Evolutionary conservation across 2,797 vertebrate species (phyloP).

Genomic region (Crocidura indochinensis): DNA sequence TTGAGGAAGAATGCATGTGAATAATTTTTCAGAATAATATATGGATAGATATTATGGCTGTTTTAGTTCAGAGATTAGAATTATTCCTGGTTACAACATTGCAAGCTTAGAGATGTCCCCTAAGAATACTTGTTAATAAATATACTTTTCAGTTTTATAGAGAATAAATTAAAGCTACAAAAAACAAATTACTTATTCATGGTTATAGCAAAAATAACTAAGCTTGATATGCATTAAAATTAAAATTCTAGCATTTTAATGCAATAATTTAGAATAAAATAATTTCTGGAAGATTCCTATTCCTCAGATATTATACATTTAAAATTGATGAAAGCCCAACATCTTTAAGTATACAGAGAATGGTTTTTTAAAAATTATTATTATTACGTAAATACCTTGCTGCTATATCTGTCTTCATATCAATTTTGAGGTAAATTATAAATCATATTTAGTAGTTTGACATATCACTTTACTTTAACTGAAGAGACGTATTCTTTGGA

Average conservation of each 20-base stretch:
- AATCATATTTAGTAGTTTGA: not conserved
- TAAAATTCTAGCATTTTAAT: not conserved
- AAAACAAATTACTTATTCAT: not conserved
- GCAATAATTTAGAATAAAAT: not conserved
- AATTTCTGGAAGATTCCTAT: not conserved
- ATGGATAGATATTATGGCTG: constrained; percentile 35
- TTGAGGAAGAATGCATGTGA: constrained; percentile 58
- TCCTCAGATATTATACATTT: not conserved
- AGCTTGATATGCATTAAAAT: not conserved
- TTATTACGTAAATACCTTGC: not conserved
- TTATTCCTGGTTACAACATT: not conserved
- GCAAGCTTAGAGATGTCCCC: not conserved
- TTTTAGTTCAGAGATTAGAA: constrained; percentile 27
- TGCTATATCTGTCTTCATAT: not conserved
- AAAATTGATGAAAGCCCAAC: not conserved
- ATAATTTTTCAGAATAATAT: constrained; percentile 40
- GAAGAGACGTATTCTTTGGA: not conserved
- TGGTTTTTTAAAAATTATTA: not conserved
- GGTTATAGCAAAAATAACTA: constrained; percentile 7
- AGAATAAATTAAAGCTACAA: constrained; percentile 15
- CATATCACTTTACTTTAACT: not conserved
- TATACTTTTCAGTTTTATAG: not conserved
- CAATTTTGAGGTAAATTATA: constrained; percentile 30
- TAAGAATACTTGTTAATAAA: not conserved
- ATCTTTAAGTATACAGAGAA: not conserved